phyloP scores from a whole-genome alignment of 1,140 invertebrate genomes.

The Mactra quadrangularis region DNA sequence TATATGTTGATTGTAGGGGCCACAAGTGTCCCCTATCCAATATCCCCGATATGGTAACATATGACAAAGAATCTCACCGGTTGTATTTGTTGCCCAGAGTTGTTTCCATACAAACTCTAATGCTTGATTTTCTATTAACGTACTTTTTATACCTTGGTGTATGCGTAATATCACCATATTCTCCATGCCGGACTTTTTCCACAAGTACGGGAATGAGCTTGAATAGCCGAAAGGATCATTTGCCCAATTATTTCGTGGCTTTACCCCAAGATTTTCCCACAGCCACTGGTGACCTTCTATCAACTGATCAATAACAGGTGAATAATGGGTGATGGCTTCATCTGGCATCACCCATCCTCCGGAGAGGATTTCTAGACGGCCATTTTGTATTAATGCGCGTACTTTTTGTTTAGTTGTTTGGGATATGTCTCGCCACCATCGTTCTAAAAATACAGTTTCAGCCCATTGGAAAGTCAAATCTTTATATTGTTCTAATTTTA shows the following conservation, averaged over 20 bases:
- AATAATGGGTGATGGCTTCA: slow-evolving; percentile 95
- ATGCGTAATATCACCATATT: slow-evolving; percentile 95
- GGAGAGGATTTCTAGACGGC: slow-evolving; percentile 95
- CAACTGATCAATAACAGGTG: slow-evolving; percentile 96
- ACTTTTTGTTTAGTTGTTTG: slow-evolving; percentile 3
- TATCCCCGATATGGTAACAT: slow-evolving; percentile 98
- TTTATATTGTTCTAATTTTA: slow-evolving; percentile 51
- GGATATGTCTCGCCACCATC: slow-evolving; percentile 86
- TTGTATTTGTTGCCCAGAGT: slow-evolving; percentile 88
- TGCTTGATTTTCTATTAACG: slow-evolving; percentile 90
- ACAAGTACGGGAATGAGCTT: slow-evolving; percentile 92
- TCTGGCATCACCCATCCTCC: slow-evolving; percentile 99
- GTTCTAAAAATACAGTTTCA: slow-evolving; percentile 65
- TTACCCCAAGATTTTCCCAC: slow-evolving; percentile 91
- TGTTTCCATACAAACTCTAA: slow-evolving; percentile 97
- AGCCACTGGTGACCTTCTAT: slow-evolving; percentile 97
- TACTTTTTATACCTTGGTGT: slow-evolving; percentile 97
- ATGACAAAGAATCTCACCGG: slow-evolving; percentile 88
- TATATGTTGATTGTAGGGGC: slow-evolving; percentile 86
- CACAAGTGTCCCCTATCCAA: slow-evolving; percentile 96
- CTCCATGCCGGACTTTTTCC: slow-evolving; percentile 91
- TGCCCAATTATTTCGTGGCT: slow-evolving; percentile 92
- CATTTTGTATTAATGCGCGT: slow-evolving; percentile 77
- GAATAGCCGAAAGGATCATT: slow-evolving; percentile 97
- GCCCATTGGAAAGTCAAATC: slow-evolving; percentile 70